These are phyloP conservation scores for Phymanthus crucifer DNA, from an alignment of 92 coral and sea anemone genomes.

Conservation along the genomic window DNA sequence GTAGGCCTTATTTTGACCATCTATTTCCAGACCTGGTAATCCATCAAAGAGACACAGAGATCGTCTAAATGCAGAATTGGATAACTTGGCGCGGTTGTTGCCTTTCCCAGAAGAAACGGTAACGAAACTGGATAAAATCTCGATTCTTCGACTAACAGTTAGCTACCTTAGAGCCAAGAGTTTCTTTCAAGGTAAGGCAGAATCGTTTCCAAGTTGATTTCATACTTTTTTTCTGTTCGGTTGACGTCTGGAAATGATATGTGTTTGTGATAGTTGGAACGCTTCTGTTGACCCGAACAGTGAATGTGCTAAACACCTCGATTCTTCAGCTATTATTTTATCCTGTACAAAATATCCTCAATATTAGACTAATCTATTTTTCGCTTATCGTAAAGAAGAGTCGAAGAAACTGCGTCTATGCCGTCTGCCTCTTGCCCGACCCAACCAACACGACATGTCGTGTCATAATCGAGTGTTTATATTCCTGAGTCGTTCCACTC, in stretches of 20 bases:
- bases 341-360: not conserved
- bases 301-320: constrained; percentile 1
- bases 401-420: not conserved
- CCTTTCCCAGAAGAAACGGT: constrained; percentile 99
- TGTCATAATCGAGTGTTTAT: not conserved
- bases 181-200: constrained; percentile 87
- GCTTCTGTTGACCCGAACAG: constrained; percentile 25
- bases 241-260: constrained; percentile 1
- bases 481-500: not conserved
- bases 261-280: constrained; percentile 3
- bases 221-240: not conserved
- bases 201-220: constrained; percentile 3
- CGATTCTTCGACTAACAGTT: constrained; percentile 96
- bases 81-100: constrained; percentile 94
- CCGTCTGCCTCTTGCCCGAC: not conserved
- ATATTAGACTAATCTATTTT: not conserved
- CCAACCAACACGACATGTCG: not conserved
- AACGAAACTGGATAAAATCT: constrained; percentile 97
- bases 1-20: constrained; percentile 1
- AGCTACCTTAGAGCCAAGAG: constrained; percentile 99
- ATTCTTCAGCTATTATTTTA: not conserved
- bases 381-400: not conserved
- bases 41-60: constrained; percentile 99
- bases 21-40: constrained; percentile 90
- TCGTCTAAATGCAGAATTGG: constrained; percentile 96